A percentile compares a stretch with the other conserved stretches of the same genome.
These are phyloP conservation scores for Hofmannophila pseudospretella DNA, from an alignment of 2,888 invertebrate species.

Conservation along the genomic window DNA sequence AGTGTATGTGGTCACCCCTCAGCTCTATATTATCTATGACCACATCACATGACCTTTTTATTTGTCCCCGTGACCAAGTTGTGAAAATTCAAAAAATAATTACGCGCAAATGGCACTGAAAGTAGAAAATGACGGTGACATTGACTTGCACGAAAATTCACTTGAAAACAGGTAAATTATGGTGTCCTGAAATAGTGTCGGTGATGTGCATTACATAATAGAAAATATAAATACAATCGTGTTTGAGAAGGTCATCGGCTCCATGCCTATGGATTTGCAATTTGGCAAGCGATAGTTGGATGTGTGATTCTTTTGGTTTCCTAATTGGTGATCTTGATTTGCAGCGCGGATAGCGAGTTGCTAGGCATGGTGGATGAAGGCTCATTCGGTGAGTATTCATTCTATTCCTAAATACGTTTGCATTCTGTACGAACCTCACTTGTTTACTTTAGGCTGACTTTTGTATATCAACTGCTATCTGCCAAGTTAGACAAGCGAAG, in stretches of 20 bases:
- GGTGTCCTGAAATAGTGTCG: constrained; percentile 20
- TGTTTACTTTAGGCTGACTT: constrained; percentile 1
- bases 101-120: constrained; percentile 65
- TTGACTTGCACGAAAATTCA: constrained; percentile 79
- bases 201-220: constrained; percentile 56
- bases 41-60: constrained; percentile 83
- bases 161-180: constrained; percentile 79
- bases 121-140: constrained; percentile 70
- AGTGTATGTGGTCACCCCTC: constrained; percentile 18
- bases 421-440: too few species aligned
- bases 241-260: constrained; percentile 63
- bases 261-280: constrained; percentile 46
- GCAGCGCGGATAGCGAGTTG: constrained; percentile 68
- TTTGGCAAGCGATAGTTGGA: constrained; percentile 46
- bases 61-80: constrained; percentile 86
- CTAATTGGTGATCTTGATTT: constrained; percentile 33
- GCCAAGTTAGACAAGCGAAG: too few species aligned
- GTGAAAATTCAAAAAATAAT: constrained; percentile 82
- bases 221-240: constrained; percentile 25
- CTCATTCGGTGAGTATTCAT: constrained; percentile 49
- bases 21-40: constrained; percentile 41
- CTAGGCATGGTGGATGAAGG: constrained; percentile 67
- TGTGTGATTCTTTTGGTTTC: constrained; percentile 28
- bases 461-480: too few species aligned
- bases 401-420: too few species aligned